phyloP scores from a whole-genome alignment of 2,113 vertebrate genomes.

The Loxodonta africana region DNA sequence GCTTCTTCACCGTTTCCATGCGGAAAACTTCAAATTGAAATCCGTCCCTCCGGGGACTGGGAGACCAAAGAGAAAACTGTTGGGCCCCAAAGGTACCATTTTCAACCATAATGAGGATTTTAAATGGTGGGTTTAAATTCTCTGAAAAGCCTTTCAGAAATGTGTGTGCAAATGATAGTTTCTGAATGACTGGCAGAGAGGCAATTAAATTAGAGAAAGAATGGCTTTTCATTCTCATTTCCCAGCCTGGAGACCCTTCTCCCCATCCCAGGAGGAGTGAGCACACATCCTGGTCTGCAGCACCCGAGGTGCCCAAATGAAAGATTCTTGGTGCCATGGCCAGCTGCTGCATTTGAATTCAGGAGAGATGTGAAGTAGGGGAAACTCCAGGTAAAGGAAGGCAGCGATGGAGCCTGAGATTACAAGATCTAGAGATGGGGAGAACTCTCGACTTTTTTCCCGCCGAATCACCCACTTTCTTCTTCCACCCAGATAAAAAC shows the following conservation, averaged over 20 bases:
- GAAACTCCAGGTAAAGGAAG: no score
- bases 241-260: not conserved
- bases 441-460: fast-evolving
- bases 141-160: constrained; percentile 67
- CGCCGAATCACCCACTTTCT: fast-evolving
- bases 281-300: not conserved
- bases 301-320: not conserved
- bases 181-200: constrained; percentile 63
- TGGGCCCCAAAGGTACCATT: constrained; percentile 59
- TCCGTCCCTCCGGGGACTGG: constrained; percentile 48
- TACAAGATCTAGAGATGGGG: fast-evolving
- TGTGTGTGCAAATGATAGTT: constrained; percentile 12
- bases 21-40: constrained; percentile 78
- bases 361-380: not conserved
- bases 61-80: constrained; percentile 1
- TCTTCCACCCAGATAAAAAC: fast-evolving
- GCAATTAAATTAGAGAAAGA: constrained; percentile 49
- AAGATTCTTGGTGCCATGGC: not conserved
- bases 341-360: not conserved
- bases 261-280: not conserved
- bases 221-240: not conserved
- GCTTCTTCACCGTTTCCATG: not conserved
- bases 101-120: constrained; percentile 73
- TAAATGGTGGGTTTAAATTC: constrained; percentile 70
- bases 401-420: fast-evolving